Percentiles rank a stretch among this genome's conserved stretches.
Evolutionary conservation across 2,888 invertebrate genomes (phyloP).

Genomic region (Drosophila falleni): DNA sequence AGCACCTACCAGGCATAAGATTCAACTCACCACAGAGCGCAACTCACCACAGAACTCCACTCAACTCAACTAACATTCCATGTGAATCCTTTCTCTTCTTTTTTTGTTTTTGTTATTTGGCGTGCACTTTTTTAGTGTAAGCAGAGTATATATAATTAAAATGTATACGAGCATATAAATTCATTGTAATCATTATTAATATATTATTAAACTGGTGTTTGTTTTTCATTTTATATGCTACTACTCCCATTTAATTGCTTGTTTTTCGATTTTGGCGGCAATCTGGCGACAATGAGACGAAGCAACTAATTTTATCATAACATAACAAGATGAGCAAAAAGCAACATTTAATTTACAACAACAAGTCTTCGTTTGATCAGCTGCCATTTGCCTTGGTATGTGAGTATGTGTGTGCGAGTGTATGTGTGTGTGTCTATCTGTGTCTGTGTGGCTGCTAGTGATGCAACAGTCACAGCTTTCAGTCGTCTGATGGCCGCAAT

Average conservation of each 20-base stretch:
- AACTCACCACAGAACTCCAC: not conserved
- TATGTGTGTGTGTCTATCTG: not conserved
- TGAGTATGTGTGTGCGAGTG: not conserved
- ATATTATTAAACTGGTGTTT: slow-evolving; percentile 53
- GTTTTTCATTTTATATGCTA: slow-evolving; percentile 23
- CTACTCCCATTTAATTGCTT: slow-evolving; percentile 11
- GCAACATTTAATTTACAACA: slow-evolving; percentile 31
- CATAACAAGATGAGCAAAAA: slow-evolving; percentile 27
- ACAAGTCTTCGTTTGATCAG: slow-evolving; percentile 24
- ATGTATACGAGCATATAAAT: slow-evolving; percentile 43
- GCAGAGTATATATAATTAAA: slow-evolving; percentile 26
- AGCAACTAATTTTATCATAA: slow-evolving; percentile 4
- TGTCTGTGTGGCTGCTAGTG: slow-evolving; percentile 9
- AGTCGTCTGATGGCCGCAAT: slow-evolving; percentile 74
- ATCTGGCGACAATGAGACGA: slow-evolving; percentile 7
- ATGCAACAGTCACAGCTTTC: slow-evolving; percentile 28
- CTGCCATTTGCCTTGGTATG: slow-evolving; percentile 26
- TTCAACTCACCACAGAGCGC: not conserved
- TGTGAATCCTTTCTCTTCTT: slow-evolving; percentile 4
- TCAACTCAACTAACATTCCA: not conserved
- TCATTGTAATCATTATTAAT: slow-evolving; percentile 46
- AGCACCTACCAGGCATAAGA: slow-evolving; percentile 93
- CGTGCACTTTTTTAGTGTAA: slow-evolving; percentile 25
- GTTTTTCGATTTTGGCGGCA: slow-evolving; percentile 9
- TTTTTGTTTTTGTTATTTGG: slow-evolving; percentile 9